Base-by-base conservation (phyloP, 1,140 invertebrate genomes). In the Drosophila azteca region DNA sequence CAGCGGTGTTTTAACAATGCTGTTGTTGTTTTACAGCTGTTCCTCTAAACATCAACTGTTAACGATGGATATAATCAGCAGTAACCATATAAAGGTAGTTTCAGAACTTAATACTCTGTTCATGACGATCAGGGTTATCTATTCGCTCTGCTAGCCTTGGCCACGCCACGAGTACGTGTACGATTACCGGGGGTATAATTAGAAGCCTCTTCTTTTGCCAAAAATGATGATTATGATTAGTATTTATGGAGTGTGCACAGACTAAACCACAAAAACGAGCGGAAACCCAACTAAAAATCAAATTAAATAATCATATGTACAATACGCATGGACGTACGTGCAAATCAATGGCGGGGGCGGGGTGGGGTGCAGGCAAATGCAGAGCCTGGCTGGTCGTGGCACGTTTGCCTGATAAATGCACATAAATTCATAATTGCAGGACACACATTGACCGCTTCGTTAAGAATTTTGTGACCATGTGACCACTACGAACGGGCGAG, bases 361-460 rank as follows among this genome's bases (percentile, higher is more conserved):
- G 35, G n/a, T n/a, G n/a, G n/a, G n/a, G n/a, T n/a, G n/a, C n/a
- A n/a, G n/a, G n/a, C n/a, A 8, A 31, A 54, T 31, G 15, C 20
- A 29, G 61, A 60, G 58, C 24, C 6, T 5, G 35, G 3, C 17
- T 29, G 31, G 52, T 13, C 41, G 11, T 9, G 2, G 41, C 26
- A 39, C 35, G 13, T 39, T 39, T 39, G 35, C 11, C 35, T 4
- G 22, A 65, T 59, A 62, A 49, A 77, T 64, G 52, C 35, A 63
- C 68, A 88, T 88, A 88, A 88, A 83, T 88, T 88, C 84, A 88
- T 88, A 88, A 88, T 88, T 88, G 83, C 79, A 88, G 58, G 62
- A 78, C 59, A 84, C 83, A 53, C 83, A 88, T 58, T 73, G 88
- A 88, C 83, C 83, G 75, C 83, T 88, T 88, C 79, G 83, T 88